phyloP scores from a whole-genome alignment of 2,797 vertebrate species.

The Siniperca obscura region DNA sequence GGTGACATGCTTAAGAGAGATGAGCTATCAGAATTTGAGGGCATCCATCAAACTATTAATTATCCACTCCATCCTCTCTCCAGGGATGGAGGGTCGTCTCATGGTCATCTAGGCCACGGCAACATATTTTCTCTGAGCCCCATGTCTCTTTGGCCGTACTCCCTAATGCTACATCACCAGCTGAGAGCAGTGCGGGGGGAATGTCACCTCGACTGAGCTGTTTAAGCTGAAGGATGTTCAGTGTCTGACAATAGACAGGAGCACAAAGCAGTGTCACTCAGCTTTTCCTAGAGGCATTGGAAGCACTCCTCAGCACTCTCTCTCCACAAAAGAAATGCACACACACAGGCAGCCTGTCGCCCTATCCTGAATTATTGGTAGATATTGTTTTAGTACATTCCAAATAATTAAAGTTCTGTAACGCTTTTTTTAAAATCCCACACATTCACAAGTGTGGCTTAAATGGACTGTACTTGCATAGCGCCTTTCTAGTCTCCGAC shows the following conservation, averaged over 20 bases:
- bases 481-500: too few relatives aligned
- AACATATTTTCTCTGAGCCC: slow-evolving; percentile 26
- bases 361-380: not conserved
- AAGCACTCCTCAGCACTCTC: slow-evolving; percentile 24
- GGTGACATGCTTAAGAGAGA: slow-evolving; percentile 59
- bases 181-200: slow-evolving; percentile 24
- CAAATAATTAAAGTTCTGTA: slow-evolving; percentile 1
- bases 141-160: slow-evolving; percentile 23
- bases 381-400: slow-evolving; percentile 12
- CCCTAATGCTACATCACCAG: slow-evolving; percentile 41
- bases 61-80: slow-evolving; percentile 52
- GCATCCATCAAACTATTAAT: slow-evolving; percentile 74
- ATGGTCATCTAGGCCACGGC: slow-evolving; percentile 54
- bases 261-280: slow-evolving; percentile 47
- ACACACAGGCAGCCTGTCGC: not conserved
- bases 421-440: not conserved
- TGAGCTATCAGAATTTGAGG: slow-evolving; percentile 57
- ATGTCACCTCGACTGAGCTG: slow-evolving; percentile 17
- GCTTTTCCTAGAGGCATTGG: slow-evolving; percentile 39
- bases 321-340: not conserved
- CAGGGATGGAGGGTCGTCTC: slow-evolving; percentile 38
- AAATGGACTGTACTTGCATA: not conserved
- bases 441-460: not conserved
- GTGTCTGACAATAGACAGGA: slow-evolving; percentile 46
- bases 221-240: slow-evolving; percentile 53